Conservation (phyloP, 1,140 invertebrate species). For the Psilanteris sp. region DNA sequence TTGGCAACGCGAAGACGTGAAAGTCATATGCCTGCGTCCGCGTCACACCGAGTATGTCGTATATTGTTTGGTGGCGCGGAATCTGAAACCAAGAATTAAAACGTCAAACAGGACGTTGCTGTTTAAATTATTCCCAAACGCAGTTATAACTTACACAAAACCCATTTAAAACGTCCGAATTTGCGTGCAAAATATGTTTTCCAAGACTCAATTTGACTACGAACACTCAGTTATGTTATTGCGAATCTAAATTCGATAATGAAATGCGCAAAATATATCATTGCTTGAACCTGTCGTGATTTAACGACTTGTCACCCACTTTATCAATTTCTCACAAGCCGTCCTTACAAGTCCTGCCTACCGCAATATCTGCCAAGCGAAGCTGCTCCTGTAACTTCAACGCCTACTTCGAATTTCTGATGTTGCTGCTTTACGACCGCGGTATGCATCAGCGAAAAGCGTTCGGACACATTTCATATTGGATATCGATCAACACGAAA, state of each 20-base stretch:
- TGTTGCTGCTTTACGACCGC: constrained; percentile 13
- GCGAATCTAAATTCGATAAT: constrained; percentile 36
- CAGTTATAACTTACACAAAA: too few species aligned
- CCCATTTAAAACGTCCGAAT: too few species aligned
- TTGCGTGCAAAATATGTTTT: too few species aligned
- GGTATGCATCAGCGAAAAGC: constrained; percentile 48
- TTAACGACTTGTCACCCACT: constrained; percentile 78
- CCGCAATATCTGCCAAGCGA: constrained; percentile 51
- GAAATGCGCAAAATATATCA: constrained; percentile 67
- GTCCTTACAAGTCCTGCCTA: constrained; percentile 56
- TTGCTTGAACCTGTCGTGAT: constrained; percentile 70
- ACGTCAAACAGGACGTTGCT: too few species aligned
- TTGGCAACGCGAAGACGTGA: too few species aligned
- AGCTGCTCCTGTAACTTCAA: constrained; percentile 61
- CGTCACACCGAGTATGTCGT: too few species aligned
- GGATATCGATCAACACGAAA: constrained; percentile 52
- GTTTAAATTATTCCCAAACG: too few species aligned
- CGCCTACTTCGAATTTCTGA: constrained; percentile 51
- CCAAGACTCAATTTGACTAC: constrained; percentile 13
- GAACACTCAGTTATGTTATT: constrained; percentile 12
- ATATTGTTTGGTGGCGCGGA: too few species aligned
- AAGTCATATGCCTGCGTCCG: too few species aligned
- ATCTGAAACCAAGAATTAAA: too few species aligned
- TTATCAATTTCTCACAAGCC: constrained; percentile 74
- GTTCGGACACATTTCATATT: constrained; percentile 52